Percentiles rank a stretch among this genome's conserved stretches.
These are phyloP conservation scores for Ganaspis sp. DNA, from an alignment of 1,140 invertebrate genomes.

Conservation along the genomic window DNA sequence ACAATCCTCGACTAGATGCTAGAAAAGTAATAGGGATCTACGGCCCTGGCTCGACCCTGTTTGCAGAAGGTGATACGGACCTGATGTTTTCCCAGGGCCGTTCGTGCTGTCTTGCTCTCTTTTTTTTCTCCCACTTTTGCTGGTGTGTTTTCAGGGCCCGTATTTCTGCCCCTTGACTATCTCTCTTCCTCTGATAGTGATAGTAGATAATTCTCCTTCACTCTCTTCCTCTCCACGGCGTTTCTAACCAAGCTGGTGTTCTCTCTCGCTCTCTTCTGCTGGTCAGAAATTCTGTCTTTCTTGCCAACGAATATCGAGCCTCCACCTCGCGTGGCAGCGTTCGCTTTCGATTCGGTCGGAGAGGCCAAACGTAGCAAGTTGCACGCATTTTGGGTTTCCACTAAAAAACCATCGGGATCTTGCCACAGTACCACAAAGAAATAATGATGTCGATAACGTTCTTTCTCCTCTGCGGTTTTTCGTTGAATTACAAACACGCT, in stretches of 20 bases:
- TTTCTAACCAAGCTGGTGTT: slow-evolving; percentile 36
- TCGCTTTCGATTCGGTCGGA: slow-evolving; percentile 57
- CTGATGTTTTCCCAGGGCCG: slow-evolving; percentile 68
- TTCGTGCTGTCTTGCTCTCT: slow-evolving; percentile 60
- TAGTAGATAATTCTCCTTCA: slow-evolving; percentile 35
- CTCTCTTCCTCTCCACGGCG: slow-evolving; percentile 42
- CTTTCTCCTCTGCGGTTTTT: slow-evolving; percentile 23
- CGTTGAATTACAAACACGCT: slow-evolving; percentile 24
- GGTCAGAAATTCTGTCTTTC: slow-evolving; percentile 38
- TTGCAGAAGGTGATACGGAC: slow-evolving; percentile 66
- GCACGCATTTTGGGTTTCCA: slow-evolving; percentile 31
- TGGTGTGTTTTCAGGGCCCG: slow-evolving; percentile 36
- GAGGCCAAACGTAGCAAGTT: slow-evolving; percentile 48
- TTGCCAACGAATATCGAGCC: slow-evolving; percentile 39
- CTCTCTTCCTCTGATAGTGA: slow-evolving; percentile 29
- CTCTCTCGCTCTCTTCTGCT: slow-evolving; percentile 25
- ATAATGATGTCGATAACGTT: slow-evolving; percentile 29
- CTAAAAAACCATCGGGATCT: slow-evolving; percentile 11
- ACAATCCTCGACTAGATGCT: neutral
- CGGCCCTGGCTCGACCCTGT: slow-evolving; percentile 69
- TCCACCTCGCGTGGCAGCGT: slow-evolving; percentile 54
- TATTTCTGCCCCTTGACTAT: slow-evolving; percentile 42
- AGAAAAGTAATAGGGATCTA: slow-evolving; percentile 49
- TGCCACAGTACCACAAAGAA: slow-evolving; percentile 27
- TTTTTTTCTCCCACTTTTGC: slow-evolving; percentile 35